Evolutionary conservation across 1,140 invertebrate genomes (phyloP).

Genomic region (Andricus grossulariae): DNA sequence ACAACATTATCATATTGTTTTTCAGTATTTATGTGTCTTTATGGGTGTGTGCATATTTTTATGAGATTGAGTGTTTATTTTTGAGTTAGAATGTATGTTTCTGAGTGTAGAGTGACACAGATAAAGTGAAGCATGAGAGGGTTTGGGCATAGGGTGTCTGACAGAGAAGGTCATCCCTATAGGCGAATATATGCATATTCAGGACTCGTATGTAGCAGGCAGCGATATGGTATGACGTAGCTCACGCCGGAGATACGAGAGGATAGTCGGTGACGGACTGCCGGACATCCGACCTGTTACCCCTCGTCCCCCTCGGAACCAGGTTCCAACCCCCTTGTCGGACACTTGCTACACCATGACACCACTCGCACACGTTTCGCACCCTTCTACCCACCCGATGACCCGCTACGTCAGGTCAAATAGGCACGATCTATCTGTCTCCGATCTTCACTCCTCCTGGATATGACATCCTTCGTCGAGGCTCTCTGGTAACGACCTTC

Average conservation of each 20-base stretch:
- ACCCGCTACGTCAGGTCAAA: constrained; percentile 39
- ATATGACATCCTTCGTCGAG: constrained; percentile 26
- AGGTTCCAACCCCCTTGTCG: constrained; percentile 20
- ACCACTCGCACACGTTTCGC: not conserved
- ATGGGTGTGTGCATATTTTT: no score
- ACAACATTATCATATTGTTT: no score
- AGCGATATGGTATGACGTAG: constrained; percentile 59
- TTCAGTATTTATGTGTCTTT: no score
- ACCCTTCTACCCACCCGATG: not conserved
- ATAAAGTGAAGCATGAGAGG: not conserved
- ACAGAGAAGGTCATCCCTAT: constrained; percentile 25
- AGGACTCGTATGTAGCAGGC: constrained; percentile 65
- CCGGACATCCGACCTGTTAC: constrained; percentile 75
- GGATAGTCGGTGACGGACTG: constrained; percentile 72
- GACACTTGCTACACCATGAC: constrained; percentile 36
- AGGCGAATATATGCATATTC: constrained; percentile 70
- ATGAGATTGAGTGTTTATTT: no score
- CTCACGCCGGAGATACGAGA: constrained; percentile 63
- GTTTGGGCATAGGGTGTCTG: constrained; percentile 18
- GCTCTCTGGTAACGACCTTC: constrained; percentile 17
- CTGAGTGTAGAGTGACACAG: not conserved
- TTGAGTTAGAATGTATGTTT: no score
- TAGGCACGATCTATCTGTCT: constrained; percentile 31
- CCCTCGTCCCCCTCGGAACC: constrained; percentile 50
- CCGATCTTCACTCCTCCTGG: constrained; percentile 18